Conservation (phyloP, 1,140 invertebrate species). For the Arion vulgaris region DNA sequence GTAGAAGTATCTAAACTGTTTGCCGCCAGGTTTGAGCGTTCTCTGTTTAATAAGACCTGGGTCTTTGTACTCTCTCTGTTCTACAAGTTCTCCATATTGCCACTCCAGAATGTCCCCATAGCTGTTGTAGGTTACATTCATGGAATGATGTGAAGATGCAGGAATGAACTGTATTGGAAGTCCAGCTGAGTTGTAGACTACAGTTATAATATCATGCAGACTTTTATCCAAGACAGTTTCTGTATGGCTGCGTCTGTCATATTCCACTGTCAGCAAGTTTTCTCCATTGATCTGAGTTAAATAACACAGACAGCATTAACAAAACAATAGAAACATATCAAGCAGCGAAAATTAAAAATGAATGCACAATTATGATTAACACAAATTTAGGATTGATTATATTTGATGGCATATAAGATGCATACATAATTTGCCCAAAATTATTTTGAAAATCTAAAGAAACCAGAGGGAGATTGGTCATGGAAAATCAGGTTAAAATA, state of each 20-base stretch:
- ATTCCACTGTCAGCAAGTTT: constrained; percentile 90
- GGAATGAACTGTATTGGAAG: constrained; percentile 79
- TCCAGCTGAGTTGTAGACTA: constrained; percentile 89
- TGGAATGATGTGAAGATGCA: constrained; percentile 79
- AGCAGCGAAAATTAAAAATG: too few relatives aligned
- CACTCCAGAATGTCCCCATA: constrained; percentile 93
- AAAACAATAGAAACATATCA: too few relatives aligned
- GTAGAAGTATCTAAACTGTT: constrained; percentile 80
- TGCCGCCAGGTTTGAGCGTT: constrained; percentile 81
- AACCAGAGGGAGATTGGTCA: too few relatives aligned
- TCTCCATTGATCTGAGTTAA: constrained; percentile 78
- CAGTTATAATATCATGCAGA: constrained; percentile 84
- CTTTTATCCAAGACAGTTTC: constrained; percentile 91
- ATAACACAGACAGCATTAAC: neutral
- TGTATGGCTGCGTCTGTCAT: constrained; percentile 88
- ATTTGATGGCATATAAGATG: too few relatives aligned
- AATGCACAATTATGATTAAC: too few relatives aligned
- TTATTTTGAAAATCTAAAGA: too few relatives aligned
- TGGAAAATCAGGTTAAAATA: too few relatives aligned
- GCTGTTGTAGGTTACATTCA: constrained; percentile 83
- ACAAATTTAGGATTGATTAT: too few relatives aligned
- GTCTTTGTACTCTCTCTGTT: constrained; percentile 89
- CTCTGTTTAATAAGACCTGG: constrained; percentile 88
- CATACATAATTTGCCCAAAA: too few relatives aligned
- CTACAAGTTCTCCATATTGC: constrained; percentile 89